Evolutionary conservation across 2,888 invertebrate species (phyloP), one percentile per base, ranked within the genome.

Genomic region (Sminthurides aquaticus): DNA sequence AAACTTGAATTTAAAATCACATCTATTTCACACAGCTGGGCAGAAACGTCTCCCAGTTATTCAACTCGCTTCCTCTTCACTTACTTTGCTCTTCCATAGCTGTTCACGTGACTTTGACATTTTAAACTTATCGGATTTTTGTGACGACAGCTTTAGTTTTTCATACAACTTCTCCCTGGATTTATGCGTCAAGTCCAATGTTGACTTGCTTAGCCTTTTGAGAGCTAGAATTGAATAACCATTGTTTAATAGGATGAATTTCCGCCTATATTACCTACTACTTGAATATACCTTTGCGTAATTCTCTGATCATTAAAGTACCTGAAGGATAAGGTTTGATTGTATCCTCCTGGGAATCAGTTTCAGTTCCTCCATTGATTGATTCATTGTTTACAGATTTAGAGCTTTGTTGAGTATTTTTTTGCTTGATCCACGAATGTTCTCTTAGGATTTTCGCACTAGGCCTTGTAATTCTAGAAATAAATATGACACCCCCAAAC

Each of bases 161-260:
- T 72, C 71, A 52, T 71, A 67, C 25, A 74, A 56, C 25, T 67
- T 69, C 49, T 74, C 72, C 29, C 74, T 63, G 2, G 74, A 74
- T 61, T 74, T 66, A 24, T 60, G 60, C 26, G 66, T 66, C 24
- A 64, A 43, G 29, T 64, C 64, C 34, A 60, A 55, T n/a, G 64
- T 64, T 34, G 64, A 64, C 25, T 64, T 64, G 24, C 55, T 55
- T 24, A 64, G 29, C 28, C 64, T 34, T 64, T 64, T 64, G 54
- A 48, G n/a, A 3, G 61, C 62, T 62, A 20, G 68, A 28, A 34
- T 64, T 59, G 3, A 85, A n/a, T n/a, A n/a, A n/a, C n/a, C n/a
- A n/a, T n/a, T n/a, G n/a, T n/a, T n/a, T n/a, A n/a, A n/a, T n/a
- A n/a, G n/a, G n/a, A n/a, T n/a, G n/a, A n/a, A n/a, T n/a, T n/a